Base-by-base conservation (phyloP, 2,113 vertebrate species). In the Mus pahari region DNA sequence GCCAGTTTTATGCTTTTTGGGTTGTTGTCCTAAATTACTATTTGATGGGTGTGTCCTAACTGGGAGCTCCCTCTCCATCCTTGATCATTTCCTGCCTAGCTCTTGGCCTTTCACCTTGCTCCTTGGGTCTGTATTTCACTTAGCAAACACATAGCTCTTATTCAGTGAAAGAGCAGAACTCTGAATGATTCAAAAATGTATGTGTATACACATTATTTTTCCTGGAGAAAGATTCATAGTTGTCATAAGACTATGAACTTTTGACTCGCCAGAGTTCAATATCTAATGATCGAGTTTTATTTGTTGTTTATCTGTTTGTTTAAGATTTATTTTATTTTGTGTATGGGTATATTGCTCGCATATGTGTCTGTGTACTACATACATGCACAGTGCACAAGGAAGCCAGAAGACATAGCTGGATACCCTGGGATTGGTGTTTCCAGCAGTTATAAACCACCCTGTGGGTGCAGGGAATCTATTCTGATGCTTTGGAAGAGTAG, bases 181-280 rank as follows among this genome's bases (percentile, higher is more conserved):
- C 50, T 9, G 8, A 87, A 87, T 36, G 84, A 86, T 33, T 71
- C 13, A 55, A 55, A 55, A 58, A 58, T 73, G 53, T 73, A 73
- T 9, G 17, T 64, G 31, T 11, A 7, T 11, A 36, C 42, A 14
- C 31, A 87, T 75, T 96, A n/a, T 96, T 94, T 96, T 95, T 68
- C 13, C 70, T 71, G 42, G 74, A 24, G 48, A 91, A 36, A 79
- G n/a, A 94, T 12, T 22, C 74, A 86, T 0, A 91, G 55, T 24
- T 89, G 95, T 97, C 55, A 74, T 45, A 55, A 83, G 62, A 91
- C 55, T 91, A 77, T 86, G 33, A 60, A 84, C 79, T n/a, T 33
- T 24, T 74, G 53, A 81, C 11, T 83, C 55, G 7, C 50, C 55
- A 91, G 39, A 75, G 7, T 31, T 79, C 89, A 86, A 93, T 11